Base-by-base conservation (phyloP, 2,113 vertebrate genomes). In the Hemiscyllium ocellatum region DNA sequence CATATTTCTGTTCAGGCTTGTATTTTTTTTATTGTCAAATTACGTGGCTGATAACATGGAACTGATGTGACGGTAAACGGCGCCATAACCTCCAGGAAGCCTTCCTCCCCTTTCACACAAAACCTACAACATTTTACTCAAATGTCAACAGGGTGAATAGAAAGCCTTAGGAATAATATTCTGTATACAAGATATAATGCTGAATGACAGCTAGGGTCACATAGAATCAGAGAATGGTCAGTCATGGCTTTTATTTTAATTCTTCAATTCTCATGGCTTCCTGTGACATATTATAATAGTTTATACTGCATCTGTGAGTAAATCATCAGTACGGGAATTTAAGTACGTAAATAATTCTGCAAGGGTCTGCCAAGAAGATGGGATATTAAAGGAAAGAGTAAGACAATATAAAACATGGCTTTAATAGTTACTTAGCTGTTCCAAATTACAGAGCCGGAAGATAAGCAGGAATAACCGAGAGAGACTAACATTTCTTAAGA, bases 21-120 rank as follows among this genome's bases (percentile, higher is more conserved):
- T 98, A 99, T 98, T 98, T 98, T 98, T 98, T 98, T 97, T 97
- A 98, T 98, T 98, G 97, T 97, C 97, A 98, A 98, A 98, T 98
- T 98, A 98, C 97, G 86, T 96, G 91, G 95, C 97, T 66, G 97
- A 98, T 98, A 98, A 98, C 97, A 98, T 97, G 97, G 97, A 98
- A 97, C 97, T 97, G 97, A 97, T 97, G 97, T 97, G 97, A 98
- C 97, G 97, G 97, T 91, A 90, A 97, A 96, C 96, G 96, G 96
- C 97, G 96, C 96, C 96, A 96, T 96, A 96, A 97, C 97, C 96
- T 96, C 96, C 72, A 96, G 96, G 96, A 96, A 97, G 96, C 87
- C 94, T 96, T 96, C 96, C 95, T 85, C 93, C 95, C 89, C 96
- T 96, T 96, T 95, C 95, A 95, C 94, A 95, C 85, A 95, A 96